Evolutionary conservation across 2,888 invertebrate species (phyloP), one percentile per base, ranked within the genome.

Genomic region (Melanophora roralis): DNA sequence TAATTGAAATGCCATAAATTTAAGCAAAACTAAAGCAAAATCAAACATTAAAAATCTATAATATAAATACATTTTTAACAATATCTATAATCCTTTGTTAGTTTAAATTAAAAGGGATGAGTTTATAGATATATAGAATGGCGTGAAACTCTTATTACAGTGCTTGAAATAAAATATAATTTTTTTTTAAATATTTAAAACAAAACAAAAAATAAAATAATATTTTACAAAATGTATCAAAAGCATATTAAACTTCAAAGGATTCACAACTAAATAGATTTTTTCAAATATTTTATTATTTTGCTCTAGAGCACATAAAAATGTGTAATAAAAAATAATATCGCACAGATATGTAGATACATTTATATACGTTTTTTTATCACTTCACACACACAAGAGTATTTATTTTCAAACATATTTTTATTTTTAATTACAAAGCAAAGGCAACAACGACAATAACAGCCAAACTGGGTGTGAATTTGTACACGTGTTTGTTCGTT

Each of bases 351-450:
- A 51, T 19, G 36, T 32, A 55, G 43, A 64, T 49, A 51, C 27
- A 45, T 32, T 55, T 51, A 53, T 43, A 62, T 53, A 51, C 8
- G 51, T 68, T 68, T 78, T 78, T 78, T 78, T 78, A 78, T 78
- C 49, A 78, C 78, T 73, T 73, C 60, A 43, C 45, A 27, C 45
- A 27, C 27, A 68, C 57, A 74, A 74, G 68, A 62, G 62, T 68
- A 68, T 73, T 78, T 78, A 69, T 73, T 73, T 78, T 73, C 78
- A 78, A 74, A 73, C 73, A 74, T 69, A 74, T 78, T 78, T 27
- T n/a, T n/a, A n/a, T n/a, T n/a, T 78, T 78, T 78, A 78, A 78
- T 78, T 78, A 78, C 73, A 69, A 68, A 68, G 64, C 78, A 40
- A n/a, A n/a, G n/a, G 47, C 36, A 19, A 49, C 47, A 49, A 27